Conservation (phyloP, 2,888 invertebrate species). For the Drosophila mettleri region DNA sequence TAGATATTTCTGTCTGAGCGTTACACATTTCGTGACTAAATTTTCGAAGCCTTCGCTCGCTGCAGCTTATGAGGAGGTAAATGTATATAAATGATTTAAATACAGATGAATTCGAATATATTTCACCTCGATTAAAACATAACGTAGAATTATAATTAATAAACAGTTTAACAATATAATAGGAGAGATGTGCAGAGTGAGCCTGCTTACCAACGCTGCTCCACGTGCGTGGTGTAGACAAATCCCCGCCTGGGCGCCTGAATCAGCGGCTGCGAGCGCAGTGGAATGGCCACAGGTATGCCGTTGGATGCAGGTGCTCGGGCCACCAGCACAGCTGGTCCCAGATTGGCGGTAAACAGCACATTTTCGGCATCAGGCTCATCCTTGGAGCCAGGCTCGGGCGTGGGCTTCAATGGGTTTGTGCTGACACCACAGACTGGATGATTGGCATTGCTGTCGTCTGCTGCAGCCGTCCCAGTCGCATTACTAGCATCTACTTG, state of each 20-base stretch:
- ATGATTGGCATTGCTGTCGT: constrained; percentile 66
- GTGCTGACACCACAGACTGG: constrained; percentile 79
- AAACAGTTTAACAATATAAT: constrained; percentile 43
- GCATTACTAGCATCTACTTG: constrained; percentile 24
- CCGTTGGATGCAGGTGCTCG: constrained; percentile 35
- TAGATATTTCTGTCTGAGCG: constrained; percentile 6
- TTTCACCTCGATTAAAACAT: constrained; percentile 5
- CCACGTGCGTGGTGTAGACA: constrained; percentile 62
- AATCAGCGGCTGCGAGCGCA: constrained; percentile 64
- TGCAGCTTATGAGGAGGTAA: neutral
- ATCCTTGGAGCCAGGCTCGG: constrained; percentile 65
- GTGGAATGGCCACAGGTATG: constrained; percentile 70
- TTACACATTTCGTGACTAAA: constrained; percentile 2
- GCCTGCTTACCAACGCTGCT: constrained; percentile 64
- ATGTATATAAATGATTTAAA: constrained; percentile 14
- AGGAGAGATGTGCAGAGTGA: neutral
- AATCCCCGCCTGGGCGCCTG: constrained; percentile 57
- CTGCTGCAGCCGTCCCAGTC: neutral
- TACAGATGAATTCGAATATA: constrained; percentile 14
- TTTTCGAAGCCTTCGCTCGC: neutral
- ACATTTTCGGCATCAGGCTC: constrained; percentile 80
- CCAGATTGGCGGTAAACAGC: constrained; percentile 59
- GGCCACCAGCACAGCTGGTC: constrained; percentile 57
- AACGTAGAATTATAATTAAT: constrained; percentile 23
- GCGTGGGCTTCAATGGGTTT: constrained; percentile 78